Evolutionary conservation across 2,113 vertebrate genomes (phyloP).

Genomic region (Amia ocellicauda): DNA sequence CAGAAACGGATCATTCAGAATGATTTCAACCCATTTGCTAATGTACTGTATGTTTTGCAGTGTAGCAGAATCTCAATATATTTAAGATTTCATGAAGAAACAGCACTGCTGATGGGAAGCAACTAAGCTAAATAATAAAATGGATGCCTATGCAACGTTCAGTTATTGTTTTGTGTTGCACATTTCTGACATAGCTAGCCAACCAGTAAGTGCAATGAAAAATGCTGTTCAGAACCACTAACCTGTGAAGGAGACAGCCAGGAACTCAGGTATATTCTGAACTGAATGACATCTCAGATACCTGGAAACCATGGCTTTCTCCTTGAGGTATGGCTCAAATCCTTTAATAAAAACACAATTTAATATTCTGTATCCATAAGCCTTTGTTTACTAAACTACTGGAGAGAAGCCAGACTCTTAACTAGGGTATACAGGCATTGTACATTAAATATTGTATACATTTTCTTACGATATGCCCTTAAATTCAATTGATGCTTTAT

Average conservation of each 20-base stretch:
- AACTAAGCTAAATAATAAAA: background rate
- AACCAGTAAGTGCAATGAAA: background rate
- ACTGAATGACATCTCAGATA: background rate
- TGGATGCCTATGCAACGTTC: background rate
- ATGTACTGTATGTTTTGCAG: background rate
- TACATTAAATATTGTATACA: no score
- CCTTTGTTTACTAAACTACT: no score
- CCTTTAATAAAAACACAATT: no score
- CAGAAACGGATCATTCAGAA: conserved; percentile 16
- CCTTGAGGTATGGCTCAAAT: no score
- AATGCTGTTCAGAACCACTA: background rate
- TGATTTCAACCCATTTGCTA: background rate
- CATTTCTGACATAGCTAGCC: background rate
- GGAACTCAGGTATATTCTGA: background rate
- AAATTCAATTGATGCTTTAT: no score
- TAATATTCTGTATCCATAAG: no score
- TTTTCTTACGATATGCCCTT: no score
- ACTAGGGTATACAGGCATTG: no score
- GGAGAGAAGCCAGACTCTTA: no score
- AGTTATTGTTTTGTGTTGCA: background rate
- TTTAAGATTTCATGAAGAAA: background rate
- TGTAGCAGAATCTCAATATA: background rate
- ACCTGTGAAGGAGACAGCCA: background rate
- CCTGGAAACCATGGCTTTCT: background rate
- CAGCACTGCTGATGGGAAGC: background rate